phyloP scores from a whole-genome alignment of 2,888 invertebrate species.

The Calameuta pallipes region DNA sequence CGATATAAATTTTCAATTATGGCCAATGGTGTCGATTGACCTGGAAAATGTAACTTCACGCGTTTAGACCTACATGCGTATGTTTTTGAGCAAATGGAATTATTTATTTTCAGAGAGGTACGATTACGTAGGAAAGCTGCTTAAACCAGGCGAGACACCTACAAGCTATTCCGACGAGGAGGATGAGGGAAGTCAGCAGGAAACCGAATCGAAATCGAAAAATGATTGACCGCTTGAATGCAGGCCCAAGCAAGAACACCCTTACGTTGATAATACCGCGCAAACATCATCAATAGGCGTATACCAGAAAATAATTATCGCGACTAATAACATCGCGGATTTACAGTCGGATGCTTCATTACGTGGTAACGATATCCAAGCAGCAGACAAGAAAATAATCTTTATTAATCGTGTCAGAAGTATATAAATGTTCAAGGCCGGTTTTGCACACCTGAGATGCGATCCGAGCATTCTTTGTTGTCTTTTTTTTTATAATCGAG shows the following conservation, averaged over 20 bases:
- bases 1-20: background rate
- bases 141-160: slow-evolving; percentile 92
- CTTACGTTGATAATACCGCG: slow-evolving; percentile 36
- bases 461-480: slow-evolving; percentile 40
- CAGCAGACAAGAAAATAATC: slow-evolving; percentile 37
- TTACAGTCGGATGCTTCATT: slow-evolving; percentile 42
- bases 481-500: background rate
- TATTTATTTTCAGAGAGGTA: slow-evolving; percentile 84
- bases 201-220: slow-evolving; percentile 65
- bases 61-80: background rate
- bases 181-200: slow-evolving; percentile 68
- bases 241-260: slow-evolving; percentile 22
- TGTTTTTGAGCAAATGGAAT: slow-evolving; percentile 5
- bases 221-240: slow-evolving; percentile 55
- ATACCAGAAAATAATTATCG: slow-evolving; percentile 39
- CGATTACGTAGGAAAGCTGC: slow-evolving; percentile 87
- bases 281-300: slow-evolving; percentile 48
- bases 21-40: background rate
- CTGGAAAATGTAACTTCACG: background rate
- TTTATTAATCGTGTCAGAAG: slow-evolving; percentile 45
- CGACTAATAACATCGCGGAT: slow-evolving; percentile 43
- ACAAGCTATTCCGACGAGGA: slow-evolving; percentile 94
- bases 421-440: slow-evolving; percentile 44
- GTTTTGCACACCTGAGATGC: slow-evolving; percentile 44
- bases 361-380: slow-evolving; percentile 38